Evolutionary conservation across 2,888 invertebrate species (phyloP), one percentile per base, ranked within the genome.

Genomic region (Orchesella flavescens): DNA sequence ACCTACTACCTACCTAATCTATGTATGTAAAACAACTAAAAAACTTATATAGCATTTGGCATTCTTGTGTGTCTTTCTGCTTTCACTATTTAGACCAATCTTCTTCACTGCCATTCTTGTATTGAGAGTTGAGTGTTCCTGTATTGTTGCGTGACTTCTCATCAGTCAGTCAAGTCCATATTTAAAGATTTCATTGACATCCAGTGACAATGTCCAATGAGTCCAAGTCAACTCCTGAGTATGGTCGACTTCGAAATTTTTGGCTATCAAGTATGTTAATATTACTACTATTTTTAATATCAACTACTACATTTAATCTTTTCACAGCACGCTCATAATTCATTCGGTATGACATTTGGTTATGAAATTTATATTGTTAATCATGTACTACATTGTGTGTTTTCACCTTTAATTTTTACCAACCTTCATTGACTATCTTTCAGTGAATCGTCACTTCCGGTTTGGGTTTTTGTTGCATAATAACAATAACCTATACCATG

Each of bases 261-360:
- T 88, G 88, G 88, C 85, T 86, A 86, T 82, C 88, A 88, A 88
- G 88, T 88, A 88, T 76, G 87, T 86, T 21, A 66, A 44, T n/a
- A 19, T n/a, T 53, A 53, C 53, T 53, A 34, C 34, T 34, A 34
- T 34, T 34, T 34, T 34, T 4, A n/a, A n/a, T n/a, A 34, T 34
- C 34, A 2, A 7, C 34, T 34, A 34, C 34, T 34, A 34, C 34
- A 34, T 34, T 34, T 34, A 34, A 34, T 34, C 34, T 34, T 34
- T 34, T 34, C 34, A 34, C 34, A 34, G 2, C 34, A 34, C 34
- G 7, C 2, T 2, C 34, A 34, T 34, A 34, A 34, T 34, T 34
- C 7, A 34, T 34, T 34, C n/a, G n/a, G n/a, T n/a, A n/a, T 34
- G 34, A 4, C 34, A 34, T 34, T 34, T 34, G 7, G 7, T 4